These are phyloP conservation scores for Drymonia ruficornis DNA, from an alignment of 2,888 invertebrate genomes.

Conservation along the genomic window DNA sequence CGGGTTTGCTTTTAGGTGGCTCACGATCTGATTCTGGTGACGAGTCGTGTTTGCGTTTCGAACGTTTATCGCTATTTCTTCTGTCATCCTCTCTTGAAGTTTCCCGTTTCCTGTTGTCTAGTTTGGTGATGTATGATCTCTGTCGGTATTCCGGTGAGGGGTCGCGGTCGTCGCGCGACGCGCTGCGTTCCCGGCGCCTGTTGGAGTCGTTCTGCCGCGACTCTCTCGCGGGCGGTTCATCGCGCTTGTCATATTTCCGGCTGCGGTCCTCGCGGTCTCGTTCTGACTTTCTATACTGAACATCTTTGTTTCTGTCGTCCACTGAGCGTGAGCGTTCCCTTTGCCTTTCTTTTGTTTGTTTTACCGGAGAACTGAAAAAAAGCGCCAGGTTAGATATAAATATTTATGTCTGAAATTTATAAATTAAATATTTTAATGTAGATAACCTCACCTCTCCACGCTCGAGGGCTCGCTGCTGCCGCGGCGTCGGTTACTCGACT, in stretches of 20 bases:
- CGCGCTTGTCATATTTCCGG: constrained; percentile 67
- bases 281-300: constrained; percentile 67
- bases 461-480: constrained; percentile 69
- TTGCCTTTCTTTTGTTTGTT: constrained; percentile 60
- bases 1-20: constrained; percentile 42
- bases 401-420: background rate
- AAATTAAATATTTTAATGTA: background rate
- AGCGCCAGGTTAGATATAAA: constrained; percentile 2
- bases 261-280: constrained; percentile 71
- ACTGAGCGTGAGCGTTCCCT: constrained; percentile 63
- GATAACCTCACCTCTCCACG: constrained; percentile 64
- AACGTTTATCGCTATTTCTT: constrained; percentile 45
- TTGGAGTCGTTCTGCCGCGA: constrained; percentile 44
- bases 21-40: constrained; percentile 60
- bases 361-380: constrained; percentile 72
- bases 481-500: constrained; percentile 72
- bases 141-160: constrained; percentile 60
- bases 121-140: constrained; percentile 66
- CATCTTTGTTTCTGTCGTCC: constrained; percentile 62
- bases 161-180: constrained; percentile 47
- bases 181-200: constrained; percentile 60
- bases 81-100: constrained; percentile 54
- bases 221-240: constrained; percentile 45
- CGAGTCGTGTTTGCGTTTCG: constrained; percentile 58
- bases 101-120: constrained; percentile 61